These are phyloP conservation scores for Acanthis flammea DNA, from an alignment of 2,797 vertebrate species.

Conservation along the genomic window DNA sequence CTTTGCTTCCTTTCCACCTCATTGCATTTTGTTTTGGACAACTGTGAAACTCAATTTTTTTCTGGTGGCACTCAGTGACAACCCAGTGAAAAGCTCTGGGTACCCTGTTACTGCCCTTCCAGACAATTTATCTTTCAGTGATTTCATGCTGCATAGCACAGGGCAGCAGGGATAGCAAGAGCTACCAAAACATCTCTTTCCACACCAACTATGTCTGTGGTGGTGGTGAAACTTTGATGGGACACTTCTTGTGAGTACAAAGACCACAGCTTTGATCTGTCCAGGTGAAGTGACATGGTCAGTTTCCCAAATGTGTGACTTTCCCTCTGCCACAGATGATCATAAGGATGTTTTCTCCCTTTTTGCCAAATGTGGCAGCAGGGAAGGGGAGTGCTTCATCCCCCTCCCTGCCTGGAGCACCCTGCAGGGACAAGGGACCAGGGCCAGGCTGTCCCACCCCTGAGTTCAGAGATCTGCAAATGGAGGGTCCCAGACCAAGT, in stretches of 20 bases:
- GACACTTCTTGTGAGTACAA: neutral
- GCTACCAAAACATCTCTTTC: neutral
- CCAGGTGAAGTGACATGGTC: neutral
- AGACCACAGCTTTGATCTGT: accelerated
- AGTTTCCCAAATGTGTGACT: neutral
- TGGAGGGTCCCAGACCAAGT: neutral
- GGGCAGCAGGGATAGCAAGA: neutral
- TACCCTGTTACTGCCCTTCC: neutral
- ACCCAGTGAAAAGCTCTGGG: neutral
- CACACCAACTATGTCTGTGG: neutral
- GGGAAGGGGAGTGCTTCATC: neutral
- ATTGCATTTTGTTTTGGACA: neutral
- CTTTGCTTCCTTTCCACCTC: neutral
- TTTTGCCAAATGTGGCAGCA: neutral
- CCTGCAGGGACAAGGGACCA: neutral
- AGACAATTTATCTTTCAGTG: neutral
- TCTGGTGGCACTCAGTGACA: neutral
- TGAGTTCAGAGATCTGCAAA: neutral
- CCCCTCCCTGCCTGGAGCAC: neutral
- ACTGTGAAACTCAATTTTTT: neutral
- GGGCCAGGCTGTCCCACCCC: neutral
- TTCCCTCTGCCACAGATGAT: neutral
- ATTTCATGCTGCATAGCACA: neutral
- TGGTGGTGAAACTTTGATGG: too few species aligned
- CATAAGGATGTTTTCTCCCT: neutral